phyloP scores from a whole-genome alignment of 2,113 vertebrate genomes.

The Apeltes quadracus region DNA sequence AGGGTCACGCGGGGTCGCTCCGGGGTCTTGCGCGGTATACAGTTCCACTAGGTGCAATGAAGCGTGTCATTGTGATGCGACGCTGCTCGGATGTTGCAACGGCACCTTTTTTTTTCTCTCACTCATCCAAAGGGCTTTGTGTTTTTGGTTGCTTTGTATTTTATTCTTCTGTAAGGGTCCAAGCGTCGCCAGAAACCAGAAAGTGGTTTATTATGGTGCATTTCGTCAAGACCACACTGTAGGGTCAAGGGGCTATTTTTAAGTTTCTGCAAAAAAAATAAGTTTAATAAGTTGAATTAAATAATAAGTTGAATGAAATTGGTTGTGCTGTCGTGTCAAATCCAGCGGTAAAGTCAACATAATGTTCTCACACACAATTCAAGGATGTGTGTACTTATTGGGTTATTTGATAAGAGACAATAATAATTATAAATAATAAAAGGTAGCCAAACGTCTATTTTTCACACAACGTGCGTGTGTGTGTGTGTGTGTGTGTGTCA shows the following conservation, averaged over 20 bases:
- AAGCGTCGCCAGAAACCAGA: constrained; percentile 15
- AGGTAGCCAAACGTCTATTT: too few species aligned
- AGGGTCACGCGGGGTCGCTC: constrained; percentile 66
- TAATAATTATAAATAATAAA: too few species aligned
- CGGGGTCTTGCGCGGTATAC: constrained; percentile 57
- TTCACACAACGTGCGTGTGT: too few species aligned
- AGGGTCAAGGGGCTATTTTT: constrained; percentile 30
- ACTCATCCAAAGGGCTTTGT: constrained; percentile 28
- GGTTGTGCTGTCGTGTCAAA: constrained; percentile 25
- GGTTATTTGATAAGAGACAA: too few species aligned
- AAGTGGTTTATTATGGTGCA: constrained; percentile 11
- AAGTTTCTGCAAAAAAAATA: too few species aligned
- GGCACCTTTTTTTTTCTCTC: constrained; percentile 15
- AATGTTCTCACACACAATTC: too few species aligned
- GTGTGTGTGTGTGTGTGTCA: not conserved
- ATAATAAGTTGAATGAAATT: constrained; percentile 14
- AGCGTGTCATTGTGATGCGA: constrained; percentile 74
- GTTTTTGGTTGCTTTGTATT: constrained; percentile 25
- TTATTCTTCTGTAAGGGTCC: constrained; percentile 16
- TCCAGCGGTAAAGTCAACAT: constrained; percentile 47
- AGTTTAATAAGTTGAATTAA: too few species aligned
- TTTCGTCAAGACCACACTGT: not conserved
- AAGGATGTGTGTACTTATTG: too few species aligned
- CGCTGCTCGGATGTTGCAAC: constrained; percentile 53
- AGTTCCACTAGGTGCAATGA: constrained; percentile 70